Evolutionary conservation across 2,113 vertebrate genomes (phyloP).

Genomic region (mouse (Mus musculus)): DNA sequence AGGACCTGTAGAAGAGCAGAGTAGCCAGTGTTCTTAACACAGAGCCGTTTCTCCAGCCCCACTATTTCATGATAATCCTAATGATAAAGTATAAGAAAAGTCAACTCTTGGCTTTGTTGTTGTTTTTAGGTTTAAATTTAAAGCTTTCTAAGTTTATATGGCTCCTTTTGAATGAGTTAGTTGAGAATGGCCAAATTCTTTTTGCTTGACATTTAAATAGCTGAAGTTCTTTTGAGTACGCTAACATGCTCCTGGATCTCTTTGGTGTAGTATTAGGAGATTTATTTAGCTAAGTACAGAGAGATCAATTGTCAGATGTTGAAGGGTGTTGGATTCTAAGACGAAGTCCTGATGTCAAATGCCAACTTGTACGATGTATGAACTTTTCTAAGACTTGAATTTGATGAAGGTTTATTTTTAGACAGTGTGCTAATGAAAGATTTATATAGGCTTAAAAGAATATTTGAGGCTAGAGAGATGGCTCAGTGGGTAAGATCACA

Average conservation of each 20-base stretch:
- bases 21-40: neutral
- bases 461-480: neutral
- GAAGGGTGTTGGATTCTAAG: neutral
- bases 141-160: neutral
- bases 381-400: conserved; percentile 28
- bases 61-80: neutral
- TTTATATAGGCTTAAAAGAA: conserved; percentile 32
- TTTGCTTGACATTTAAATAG: conserved; percentile 11
- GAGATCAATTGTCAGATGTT: conserved; percentile 7
- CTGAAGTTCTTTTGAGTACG: conserved; percentile 47
- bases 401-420: conserved; percentile 55
- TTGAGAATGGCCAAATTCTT: neutral
- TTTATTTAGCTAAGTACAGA: neutral
- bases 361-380: conserved; percentile 27
- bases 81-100: neutral
- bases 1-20: neutral
- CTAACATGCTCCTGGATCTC: neutral
- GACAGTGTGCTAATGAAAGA: conserved; percentile 7
- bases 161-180: neutral
- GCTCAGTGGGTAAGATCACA: neutral
- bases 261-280: neutral
- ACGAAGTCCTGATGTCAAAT: neutral
- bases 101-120: neutral
- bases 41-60: neutral
- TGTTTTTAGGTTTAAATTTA: neutral